Evolutionary conservation across 2,888 invertebrate genomes (phyloP), one percentile per base, ranked within the genome.

Genomic region (Drosophila limbata): DNA sequence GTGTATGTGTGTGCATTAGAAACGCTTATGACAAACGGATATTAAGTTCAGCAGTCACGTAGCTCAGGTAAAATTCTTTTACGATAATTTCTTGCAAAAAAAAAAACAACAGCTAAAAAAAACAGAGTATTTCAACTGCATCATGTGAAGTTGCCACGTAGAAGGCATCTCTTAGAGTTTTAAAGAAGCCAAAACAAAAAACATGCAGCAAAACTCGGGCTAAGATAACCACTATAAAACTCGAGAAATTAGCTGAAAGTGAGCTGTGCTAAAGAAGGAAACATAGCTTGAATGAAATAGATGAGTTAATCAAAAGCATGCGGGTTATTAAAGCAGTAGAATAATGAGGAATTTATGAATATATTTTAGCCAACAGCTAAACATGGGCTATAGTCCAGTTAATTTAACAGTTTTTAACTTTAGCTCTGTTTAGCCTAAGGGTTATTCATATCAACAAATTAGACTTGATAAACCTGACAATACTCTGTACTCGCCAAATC

Each of bases 21-120:
- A 87, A 72, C 78, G 80, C 80, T 77, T 75, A 81, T 86, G 88
- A 83, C 79, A 81, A 80, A 77, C 80, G 82, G 82, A 86, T 88
- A 85, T 82, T 84, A 88, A 81, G 82, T 79, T 81, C 84, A 85
- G 80, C 84, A 90, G 90, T 90, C 91, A 91, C 91, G 91, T 91
- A 84, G 81, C 84, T 79, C 88, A 88, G 89, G 84, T 90, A 83
- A 91, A 91, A 91, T 88, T 88, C 89, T 91, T 91, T 91, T 91
- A 91, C 85, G 90, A 90, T 82, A 88, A 81, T 85, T 85, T 84
- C 74, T 81, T 77, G 69, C 50, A 45, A 75, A 77, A 77, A 68
- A 68, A 74, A 79, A 60, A 37, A 48, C 40, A 60, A 48, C 48
- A 45, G 5, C 28, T 17, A 31, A 35, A 40, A 35, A 15, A 56